Evolutionary conservation across 2,797 vertebrate species (phyloP).

Genomic region (Hapalemur alaotrensis): DNA sequence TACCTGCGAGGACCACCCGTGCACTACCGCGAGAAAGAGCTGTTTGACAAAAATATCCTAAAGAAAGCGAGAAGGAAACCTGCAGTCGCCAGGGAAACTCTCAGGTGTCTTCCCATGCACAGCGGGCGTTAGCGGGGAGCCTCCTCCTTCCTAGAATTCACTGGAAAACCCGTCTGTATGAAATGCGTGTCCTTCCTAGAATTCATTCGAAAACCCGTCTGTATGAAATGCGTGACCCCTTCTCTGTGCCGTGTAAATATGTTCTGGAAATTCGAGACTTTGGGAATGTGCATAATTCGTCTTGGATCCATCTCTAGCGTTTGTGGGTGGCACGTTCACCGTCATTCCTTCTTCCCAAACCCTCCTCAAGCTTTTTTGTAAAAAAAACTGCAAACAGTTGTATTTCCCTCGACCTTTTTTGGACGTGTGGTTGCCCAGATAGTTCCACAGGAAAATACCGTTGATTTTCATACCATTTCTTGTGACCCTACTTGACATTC

Average conservation of each 20-base stretch:
- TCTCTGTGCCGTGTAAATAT: background rate
- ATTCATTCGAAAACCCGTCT: too few species aligned
- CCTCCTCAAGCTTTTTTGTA: background rate
- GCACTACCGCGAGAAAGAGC: constrained; percentile 83
- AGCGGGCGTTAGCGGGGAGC: background rate
- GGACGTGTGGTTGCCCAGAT: too few species aligned
- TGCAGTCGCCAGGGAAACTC: background rate
- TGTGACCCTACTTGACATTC: background rate
- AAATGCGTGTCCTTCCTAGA: too few species aligned
- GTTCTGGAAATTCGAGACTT: background rate
- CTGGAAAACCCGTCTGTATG: background rate
- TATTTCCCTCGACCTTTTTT: accelerated
- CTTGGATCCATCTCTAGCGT: background rate
- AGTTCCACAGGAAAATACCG: too few species aligned
- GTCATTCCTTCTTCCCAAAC: background rate
- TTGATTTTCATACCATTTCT: background rate
- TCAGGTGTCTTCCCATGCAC: accelerated
- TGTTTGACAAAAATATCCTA: constrained; percentile 82
- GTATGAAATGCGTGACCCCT: background rate
- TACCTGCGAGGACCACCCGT: constrained; percentile 90
- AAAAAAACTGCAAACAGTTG: accelerated
- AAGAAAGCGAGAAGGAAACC: constrained; percentile 34
- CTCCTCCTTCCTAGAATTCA: too few species aligned
- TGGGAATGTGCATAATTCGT: accelerated
- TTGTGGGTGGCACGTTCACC: background rate